A percentile compares a stretch with the other conserved stretches of the same genome.
Evolutionary conservation across 2,888 invertebrate species (phyloP).

Genomic region (Urechis unicinctus): DNA sequence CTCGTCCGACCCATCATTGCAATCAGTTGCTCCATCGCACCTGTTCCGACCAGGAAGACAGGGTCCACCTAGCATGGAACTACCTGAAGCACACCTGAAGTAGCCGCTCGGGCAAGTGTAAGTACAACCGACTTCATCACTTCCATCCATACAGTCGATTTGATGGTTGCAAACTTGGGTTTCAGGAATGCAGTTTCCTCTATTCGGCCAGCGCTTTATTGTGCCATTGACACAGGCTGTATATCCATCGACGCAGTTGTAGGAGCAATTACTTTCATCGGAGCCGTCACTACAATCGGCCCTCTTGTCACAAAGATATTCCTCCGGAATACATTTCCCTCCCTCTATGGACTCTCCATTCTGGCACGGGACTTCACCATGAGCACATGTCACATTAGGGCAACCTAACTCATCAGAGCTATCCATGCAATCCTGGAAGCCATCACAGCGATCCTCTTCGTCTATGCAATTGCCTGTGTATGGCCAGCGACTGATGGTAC

Average conservation of each 20-base stretch:
- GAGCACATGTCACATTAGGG: background rate
- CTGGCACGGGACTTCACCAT: conserved; percentile 8
- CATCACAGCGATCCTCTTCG: conserved; percentile 8
- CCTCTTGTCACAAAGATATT: conserved; percentile 6
- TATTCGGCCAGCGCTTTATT: background rate
- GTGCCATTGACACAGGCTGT: background rate
- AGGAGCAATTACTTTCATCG: conserved; percentile 7
- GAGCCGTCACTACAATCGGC: conserved; percentile 10
- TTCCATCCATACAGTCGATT: conserved; percentile 1
- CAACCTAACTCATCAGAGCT: conserved; percentile 10
- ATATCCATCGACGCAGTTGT: background rate
- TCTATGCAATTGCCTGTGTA: conserved; percentile 12
- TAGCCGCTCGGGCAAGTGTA: conserved; percentile 9
- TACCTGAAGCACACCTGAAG: conserved; percentile 16
- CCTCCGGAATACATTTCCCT: conserved; percentile 5
- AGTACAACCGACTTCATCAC: conserved; percentile 13
- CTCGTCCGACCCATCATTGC: background rate
- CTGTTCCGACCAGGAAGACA: conserved; percentile 4
- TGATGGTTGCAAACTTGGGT: background rate
- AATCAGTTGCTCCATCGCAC: conserved; percentile 16
- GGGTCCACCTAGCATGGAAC: conserved; percentile 6
- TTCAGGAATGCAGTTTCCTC: background rate
- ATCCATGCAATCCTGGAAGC: conserved; percentile 13
- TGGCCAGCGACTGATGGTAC: conserved; percentile 6
- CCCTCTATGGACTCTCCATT: conserved; percentile 7